phyloP scores from a whole-genome alignment of 2,113 vertebrate genomes.

The Casuarius casuarius region DNA sequence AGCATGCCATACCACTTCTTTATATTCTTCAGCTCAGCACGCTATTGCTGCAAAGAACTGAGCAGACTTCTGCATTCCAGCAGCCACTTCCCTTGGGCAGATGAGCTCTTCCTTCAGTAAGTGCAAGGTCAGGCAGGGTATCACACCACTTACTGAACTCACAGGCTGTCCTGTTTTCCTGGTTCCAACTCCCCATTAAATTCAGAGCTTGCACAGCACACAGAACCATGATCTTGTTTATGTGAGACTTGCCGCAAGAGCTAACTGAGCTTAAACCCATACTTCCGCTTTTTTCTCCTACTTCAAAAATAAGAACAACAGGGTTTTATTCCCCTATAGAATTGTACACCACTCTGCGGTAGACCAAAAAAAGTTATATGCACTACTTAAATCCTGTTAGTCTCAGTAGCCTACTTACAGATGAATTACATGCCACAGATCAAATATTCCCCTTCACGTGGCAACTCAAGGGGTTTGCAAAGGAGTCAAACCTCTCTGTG shows the following conservation, averaged over 20 bases:
- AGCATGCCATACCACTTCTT: background rate
- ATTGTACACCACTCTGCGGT: rapidly evolving
- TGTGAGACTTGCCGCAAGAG: background rate
- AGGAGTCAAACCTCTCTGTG: background rate
- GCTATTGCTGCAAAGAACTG: rapidly evolving
- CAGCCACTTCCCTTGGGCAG: rapidly evolving
- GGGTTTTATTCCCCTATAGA: background rate
- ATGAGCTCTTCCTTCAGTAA: background rate
- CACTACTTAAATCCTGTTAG: background rate
- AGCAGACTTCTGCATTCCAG: rapidly evolving
- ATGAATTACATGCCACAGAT: background rate
- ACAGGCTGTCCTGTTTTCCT: background rate
- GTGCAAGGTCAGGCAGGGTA: rapidly evolving
- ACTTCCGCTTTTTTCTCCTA: background rate
- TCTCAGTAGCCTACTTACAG: background rate
- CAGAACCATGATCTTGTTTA: background rate
- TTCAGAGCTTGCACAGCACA: rapidly evolving
- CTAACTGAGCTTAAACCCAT: rapidly evolving
- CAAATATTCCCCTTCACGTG: background rate
- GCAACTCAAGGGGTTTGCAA: background rate
- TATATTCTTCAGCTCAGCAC: background rate
- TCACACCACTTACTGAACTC: background rate
- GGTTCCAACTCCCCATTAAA: rapidly evolving
- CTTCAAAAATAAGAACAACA: background rate
- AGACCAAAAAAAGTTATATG: background rate